Conservation (phyloP, 2,113 vertebrate species). For the Laterallus jamaicensis region DNA sequence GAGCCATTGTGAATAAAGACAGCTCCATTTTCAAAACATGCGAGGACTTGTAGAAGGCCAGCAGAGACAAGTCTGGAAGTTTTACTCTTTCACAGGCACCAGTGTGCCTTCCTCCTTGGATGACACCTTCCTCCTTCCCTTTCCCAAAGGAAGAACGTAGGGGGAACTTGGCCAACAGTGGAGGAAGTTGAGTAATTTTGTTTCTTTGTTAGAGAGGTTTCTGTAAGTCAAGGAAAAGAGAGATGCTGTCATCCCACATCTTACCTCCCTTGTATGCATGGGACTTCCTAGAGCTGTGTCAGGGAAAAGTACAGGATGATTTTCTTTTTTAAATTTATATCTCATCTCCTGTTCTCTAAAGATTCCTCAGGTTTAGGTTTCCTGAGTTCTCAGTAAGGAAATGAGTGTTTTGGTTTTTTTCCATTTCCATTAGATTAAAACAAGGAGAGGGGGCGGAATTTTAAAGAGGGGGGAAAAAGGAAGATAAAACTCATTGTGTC, state of each 20-base stretch:
- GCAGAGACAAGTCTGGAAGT: background rate
- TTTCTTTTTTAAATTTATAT: background rate
- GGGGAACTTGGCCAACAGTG: background rate
- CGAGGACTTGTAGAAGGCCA: background rate
- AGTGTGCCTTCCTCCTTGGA: background rate
- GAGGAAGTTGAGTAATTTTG: background rate
- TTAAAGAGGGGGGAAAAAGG: too few species aligned
- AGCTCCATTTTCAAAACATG: background rate
- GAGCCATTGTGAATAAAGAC: background rate
- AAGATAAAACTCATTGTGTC: background rate
- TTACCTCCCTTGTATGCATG: background rate
- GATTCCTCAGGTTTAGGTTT: background rate
- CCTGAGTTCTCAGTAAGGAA: background rate
- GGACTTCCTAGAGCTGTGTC: background rate
- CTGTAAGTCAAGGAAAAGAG: background rate
- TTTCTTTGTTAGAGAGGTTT: background rate
- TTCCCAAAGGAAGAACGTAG: background rate
- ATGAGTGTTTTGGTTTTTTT: background rate
- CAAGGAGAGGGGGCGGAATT: too few species aligned
- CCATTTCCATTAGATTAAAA: background rate
- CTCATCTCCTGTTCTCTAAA: background rate
- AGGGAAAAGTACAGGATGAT: background rate
- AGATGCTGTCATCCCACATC: background rate
- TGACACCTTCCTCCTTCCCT: background rate
- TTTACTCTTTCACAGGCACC: background rate